phyloP scores from a whole-genome alignment of 1,140 invertebrate genomes.

The Bombyx mandarina region DNA sequence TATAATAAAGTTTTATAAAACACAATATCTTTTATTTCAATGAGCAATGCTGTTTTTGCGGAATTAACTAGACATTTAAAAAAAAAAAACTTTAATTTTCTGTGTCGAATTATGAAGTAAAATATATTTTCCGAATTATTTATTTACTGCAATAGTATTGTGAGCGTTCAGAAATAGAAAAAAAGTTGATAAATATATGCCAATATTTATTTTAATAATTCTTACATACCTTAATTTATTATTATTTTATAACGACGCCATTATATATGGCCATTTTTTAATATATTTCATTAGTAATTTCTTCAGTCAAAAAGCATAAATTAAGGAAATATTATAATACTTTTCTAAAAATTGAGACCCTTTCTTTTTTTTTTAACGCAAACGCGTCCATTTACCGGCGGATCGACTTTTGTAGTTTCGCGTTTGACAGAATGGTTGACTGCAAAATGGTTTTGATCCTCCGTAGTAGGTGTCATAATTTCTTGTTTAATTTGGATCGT shows the following conservation, averaged over 20 bases:
- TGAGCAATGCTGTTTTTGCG: background rate
- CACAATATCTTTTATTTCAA: constrained; percentile 10
- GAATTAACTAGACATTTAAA: background rate
- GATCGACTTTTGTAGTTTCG: too few species aligned
- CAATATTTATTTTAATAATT: background rate
- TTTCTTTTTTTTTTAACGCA: background rate
- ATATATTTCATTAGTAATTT: background rate
- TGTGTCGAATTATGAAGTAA: background rate
- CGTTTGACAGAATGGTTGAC: too few species aligned
- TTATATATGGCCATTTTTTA: background rate
- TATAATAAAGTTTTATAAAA: constrained; percentile 35
- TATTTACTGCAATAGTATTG: background rate
- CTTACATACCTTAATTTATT: background rate
- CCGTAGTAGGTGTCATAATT: too few species aligned
- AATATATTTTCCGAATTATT: background rate
- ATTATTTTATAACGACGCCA: background rate
- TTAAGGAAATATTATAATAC: background rate
- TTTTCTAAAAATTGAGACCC: background rate
- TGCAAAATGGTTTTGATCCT: too few species aligned
- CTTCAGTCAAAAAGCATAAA: background rate
- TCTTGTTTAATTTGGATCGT: too few species aligned
- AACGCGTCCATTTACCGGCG: background rate
- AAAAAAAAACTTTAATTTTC: background rate
- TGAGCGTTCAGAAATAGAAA: background rate
- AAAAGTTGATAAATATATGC: background rate